Conservation (phyloP, 53 echinoderm and acorn worm species). For the Crossaster papposus region DNA sequence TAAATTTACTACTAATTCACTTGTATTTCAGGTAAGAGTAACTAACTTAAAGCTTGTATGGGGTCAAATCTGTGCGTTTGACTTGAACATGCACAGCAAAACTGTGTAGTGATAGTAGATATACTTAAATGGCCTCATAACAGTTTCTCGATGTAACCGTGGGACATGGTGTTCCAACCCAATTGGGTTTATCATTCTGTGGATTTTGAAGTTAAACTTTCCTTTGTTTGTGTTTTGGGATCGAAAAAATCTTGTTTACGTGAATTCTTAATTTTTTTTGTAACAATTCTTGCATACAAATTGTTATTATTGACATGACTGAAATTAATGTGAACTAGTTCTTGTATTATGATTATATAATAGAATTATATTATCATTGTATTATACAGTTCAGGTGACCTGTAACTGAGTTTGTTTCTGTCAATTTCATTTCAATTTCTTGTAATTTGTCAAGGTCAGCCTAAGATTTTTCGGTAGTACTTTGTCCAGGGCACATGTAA, state of each 20-base stretch:
- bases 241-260: not conserved
- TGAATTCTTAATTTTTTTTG: not conserved
- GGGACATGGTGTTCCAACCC: too few relatives aligned
- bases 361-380: too few relatives aligned
- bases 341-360: not conserved
- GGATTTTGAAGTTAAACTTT: not conserved
- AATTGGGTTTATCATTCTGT: not conserved
- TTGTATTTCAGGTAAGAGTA: too few relatives aligned
- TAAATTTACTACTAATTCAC: too few relatives aligned
- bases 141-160: too few relatives aligned
- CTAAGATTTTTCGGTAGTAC: not conserved
- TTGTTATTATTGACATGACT: not conserved
- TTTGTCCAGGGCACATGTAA: not conserved
- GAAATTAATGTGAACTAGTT: not conserved
- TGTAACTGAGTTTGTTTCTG: not conserved
- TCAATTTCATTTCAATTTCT: not conserved
- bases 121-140: too few relatives aligned
- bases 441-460: not conserved
- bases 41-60: too few relatives aligned
- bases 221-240: too few relatives aligned
- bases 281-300: not conserved
- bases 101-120: too few relatives aligned
- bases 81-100: too few relatives aligned
- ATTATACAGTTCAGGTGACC: not conserved
- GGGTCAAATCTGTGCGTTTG: too few relatives aligned